Percentiles rank a stretch among this genome's conserved stretches.
Conservation (phyloP, 2,797 vertebrate genomes). For the Threskiornis aethiopicus region DNA sequence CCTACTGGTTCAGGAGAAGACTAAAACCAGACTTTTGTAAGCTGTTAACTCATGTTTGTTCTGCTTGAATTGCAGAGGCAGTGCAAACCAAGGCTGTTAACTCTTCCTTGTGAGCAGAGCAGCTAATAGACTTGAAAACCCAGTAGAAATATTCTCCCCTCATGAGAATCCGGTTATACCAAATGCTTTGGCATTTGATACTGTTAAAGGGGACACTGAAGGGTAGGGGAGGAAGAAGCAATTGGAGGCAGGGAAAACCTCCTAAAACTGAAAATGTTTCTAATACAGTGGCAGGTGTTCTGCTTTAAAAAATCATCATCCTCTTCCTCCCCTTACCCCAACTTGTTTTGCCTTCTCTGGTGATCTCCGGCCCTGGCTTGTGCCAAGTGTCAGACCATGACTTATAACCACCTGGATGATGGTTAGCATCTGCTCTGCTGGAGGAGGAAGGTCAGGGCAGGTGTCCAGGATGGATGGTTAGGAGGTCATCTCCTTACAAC, state of each 20-base stretch:
- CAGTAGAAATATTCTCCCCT: not conserved
- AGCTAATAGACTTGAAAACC: not conserved
- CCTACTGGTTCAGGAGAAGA: not conserved
- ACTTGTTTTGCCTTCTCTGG: not conserved
- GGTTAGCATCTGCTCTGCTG: not conserved
- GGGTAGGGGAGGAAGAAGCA: not conserved
- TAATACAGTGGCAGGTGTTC: not conserved
- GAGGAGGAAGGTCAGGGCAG: not conserved
- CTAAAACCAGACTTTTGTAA: not conserved
- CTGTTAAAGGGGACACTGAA: not conserved
- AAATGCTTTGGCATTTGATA: not conserved
- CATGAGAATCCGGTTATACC: not conserved
- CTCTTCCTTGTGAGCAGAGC: not conserved
- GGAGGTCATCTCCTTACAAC: not conserved
- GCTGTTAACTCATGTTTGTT: not conserved
- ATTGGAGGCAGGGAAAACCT: not conserved
- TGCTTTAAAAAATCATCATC: not conserved
- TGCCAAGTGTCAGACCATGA: not conserved
- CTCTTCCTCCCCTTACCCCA: not conserved
- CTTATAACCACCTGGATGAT: not conserved
- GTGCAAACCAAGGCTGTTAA: not conserved
- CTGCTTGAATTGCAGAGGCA: not conserved
- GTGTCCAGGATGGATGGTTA: not conserved
- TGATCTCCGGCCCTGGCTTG: not conserved
- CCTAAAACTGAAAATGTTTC: not conserved